phyloP scores from a whole-genome alignment of 2,113 vertebrate species.

The Pelusios castaneus region DNA sequence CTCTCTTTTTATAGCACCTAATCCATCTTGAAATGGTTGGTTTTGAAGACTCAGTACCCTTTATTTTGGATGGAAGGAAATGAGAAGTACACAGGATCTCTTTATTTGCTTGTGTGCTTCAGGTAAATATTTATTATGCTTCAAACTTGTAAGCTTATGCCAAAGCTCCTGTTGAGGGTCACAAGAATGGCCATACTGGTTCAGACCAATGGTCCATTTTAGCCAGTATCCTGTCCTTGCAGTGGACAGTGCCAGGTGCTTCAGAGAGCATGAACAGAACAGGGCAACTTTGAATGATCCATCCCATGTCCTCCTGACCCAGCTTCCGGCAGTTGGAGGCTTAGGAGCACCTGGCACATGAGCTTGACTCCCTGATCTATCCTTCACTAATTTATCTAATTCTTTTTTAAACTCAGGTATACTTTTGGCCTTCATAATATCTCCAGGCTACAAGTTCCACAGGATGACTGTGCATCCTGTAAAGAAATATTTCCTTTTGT shows the following conservation, averaged over 20 bases:
- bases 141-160: neutral
- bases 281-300: neutral
- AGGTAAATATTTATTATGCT: neutral
- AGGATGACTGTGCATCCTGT: neutral
- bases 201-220: neutral
- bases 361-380: neutral
- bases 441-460: neutral
- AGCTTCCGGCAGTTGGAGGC: neutral
- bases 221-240: neutral
- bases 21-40: neutral
- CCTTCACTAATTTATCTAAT: neutral
- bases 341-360: neutral
- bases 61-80: neutral
- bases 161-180: neutral
- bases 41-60: neutral
- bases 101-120: neutral
- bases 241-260: neutral
- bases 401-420: neutral
- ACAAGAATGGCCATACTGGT: neutral
- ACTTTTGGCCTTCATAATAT: neutral
- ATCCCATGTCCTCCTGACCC: neutral
- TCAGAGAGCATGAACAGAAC: neutral
- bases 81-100: neutral
- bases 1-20: neutral
- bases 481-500: neutral